Evolutionary conservation across 1,140 invertebrate species (phyloP), one percentile per base, ranked within the genome.

Genomic region (Apis florea): DNA sequence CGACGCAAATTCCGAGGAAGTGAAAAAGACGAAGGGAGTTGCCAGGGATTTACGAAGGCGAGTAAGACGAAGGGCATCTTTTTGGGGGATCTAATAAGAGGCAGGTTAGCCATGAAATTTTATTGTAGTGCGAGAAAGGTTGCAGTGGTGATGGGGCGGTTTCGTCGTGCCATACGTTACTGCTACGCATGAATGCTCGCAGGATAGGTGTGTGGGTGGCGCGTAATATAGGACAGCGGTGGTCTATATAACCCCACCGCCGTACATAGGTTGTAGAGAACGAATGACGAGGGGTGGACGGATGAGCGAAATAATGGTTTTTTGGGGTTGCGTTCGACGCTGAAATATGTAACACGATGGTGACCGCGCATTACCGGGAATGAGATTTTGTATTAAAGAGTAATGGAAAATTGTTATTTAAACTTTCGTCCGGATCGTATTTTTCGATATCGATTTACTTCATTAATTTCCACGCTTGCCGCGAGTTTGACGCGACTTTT

Each of bases 81-180:
- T 67, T 63, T 75, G 54, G 40, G 21, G 73, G 74, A 84, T 84
- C 77, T 72, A 79, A 86, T 86, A 85, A 86, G 83, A 83, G 68
- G 47, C 58, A 85, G 76, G 73, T 85, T 82, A 82, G 80, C 74
- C 61, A 74, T 85, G 79, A 86, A 86, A 82, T 86, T 86, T 83
- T 86, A 85, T 78, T 82, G 74, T 72, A 79, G 61, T 71, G 73
- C 67, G 83, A 82, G 59, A 75, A 73, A 72, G 53, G 68, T 54
- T 63, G 56, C 58, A 40, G 64, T 40, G 73, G 31, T 72, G 63
- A 59, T 59, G 56, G 53, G 31, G 31, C 73, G 53, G 59, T 85
- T 82, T 85, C 51, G n/a, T 75, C 59, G 51, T 24, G 53, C 61
- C 58, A 69, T 75, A 68, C 67, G 47, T 81, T 82, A 72, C 64